Evolutionary conservation across 2,797 vertebrate genomes (phyloP).

Genomic region (Darevskia nairensis): DNA sequence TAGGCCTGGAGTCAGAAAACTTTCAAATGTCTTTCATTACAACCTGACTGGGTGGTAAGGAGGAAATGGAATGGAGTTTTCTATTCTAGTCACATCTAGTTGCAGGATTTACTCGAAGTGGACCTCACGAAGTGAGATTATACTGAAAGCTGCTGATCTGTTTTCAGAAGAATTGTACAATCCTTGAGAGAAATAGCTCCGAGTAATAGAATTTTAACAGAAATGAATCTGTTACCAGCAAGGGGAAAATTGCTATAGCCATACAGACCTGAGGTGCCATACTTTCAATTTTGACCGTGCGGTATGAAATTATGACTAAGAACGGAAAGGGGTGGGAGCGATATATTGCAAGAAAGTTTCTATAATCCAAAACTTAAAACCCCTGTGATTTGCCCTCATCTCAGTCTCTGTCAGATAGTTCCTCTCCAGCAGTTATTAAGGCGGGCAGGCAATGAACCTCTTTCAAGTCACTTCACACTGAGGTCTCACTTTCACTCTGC

Average conservation of each 20-base stretch:
- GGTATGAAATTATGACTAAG: slow-evolving; percentile 60
- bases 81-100: slow-evolving; percentile 76
- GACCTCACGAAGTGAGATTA: slow-evolving; percentile 75
- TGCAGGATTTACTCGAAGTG: slow-evolving; percentile 73
- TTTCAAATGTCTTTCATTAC: slow-evolving; percentile 62
- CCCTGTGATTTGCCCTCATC: slow-evolving; percentile 28
- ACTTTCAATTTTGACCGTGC: slow-evolving; percentile 66
- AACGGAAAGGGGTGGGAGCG: slow-evolving; percentile 35
- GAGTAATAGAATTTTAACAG: slow-evolving; percentile 77
- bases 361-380: slow-evolving; percentile 53
- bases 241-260: slow-evolving; percentile 55
- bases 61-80: slow-evolving; percentile 65
- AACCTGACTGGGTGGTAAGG: slow-evolving; percentile 63
- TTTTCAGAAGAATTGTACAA: slow-evolving; percentile 76
- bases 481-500: background rate
- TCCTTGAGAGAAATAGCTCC: slow-evolving; percentile 74
- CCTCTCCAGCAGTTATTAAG: slow-evolving; percentile 38
- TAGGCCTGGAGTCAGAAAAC: slow-evolving; percentile 56
- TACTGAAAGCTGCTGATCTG: slow-evolving; percentile 76
- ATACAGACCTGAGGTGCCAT: slow-evolving; percentile 52
- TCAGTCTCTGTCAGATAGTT: slow-evolving; percentile 14
- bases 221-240: slow-evolving; percentile 70
- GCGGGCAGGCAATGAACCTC: slow-evolving; percentile 27
- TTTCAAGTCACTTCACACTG: slow-evolving; percentile 27
- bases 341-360: slow-evolving; percentile 37